A percentile compares a stretch with the other conserved stretches of the same genome.
phyloP scores from a whole-genome alignment of 2,113 vertebrate species.

The Bolborhynchus lineola region DNA sequence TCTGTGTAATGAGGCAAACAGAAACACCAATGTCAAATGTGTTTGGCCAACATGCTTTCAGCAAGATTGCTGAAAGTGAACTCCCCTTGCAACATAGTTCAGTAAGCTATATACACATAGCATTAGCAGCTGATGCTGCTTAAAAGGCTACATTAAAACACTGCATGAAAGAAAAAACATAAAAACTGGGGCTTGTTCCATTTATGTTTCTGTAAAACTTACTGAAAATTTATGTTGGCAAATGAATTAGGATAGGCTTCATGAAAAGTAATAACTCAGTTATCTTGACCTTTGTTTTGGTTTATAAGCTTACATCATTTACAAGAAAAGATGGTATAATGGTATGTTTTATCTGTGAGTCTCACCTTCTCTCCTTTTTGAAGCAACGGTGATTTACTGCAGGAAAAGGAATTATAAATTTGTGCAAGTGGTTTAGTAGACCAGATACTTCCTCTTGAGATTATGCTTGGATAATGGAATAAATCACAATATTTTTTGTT shows the following conservation, averaged over 20 bases:
- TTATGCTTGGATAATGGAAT: neutral
- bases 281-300: neutral
- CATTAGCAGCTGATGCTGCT: neutral
- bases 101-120: neutral
- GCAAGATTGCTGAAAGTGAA: neutral
- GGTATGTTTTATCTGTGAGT: neutral
- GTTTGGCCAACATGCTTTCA: neutral
- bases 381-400: neutral
- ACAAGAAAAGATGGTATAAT: neutral
- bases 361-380: neutral
- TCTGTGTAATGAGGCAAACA: neutral
- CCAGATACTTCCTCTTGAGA: neutral
- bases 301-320: neutral
- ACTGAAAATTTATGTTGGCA: neutral
- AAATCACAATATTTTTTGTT: neutral
- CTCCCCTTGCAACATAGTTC: neutral
- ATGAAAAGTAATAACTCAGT: neutral
- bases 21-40: neutral
- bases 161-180: neutral
- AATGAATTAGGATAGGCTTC: neutral
- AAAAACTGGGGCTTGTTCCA: neutral
- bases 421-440: neutral
- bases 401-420: neutral
- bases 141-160: neutral
- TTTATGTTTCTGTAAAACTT: neutral